Evolutionary conservation across 1,140 invertebrate species (phyloP), one percentile per base, ranked within the genome.

Genomic region (Nasonia vitripennis): DNA sequence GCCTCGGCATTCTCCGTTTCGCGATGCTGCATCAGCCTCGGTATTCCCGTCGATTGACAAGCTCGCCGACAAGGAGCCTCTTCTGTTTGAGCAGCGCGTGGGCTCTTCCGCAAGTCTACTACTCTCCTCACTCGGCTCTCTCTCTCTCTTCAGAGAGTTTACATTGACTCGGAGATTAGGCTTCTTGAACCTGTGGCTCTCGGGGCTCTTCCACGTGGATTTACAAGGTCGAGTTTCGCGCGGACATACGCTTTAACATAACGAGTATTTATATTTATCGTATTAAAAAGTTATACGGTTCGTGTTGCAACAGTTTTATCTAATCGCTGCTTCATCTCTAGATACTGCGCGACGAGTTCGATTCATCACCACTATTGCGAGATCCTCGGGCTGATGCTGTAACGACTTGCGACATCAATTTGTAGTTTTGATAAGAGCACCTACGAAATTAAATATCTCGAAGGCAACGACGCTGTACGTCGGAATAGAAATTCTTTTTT

Each of bases 41-140:
- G 34, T 37, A 10, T 48, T 78, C 27, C 20, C 27, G 1, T 23
- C 75, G 75, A 78, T 78, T 55, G 75, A 78, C 75, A 51, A 78
- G 75, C 75, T n/a, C 75, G 75, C 75, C 75, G 45, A 78, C 75
- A 78, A 78, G 45, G 41, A 12, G 2, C 41, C 45, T 78, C 75
- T 78, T 78, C 7, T 31, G 75, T 51, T 51, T 17, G 75, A 78
- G 75, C 23, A 31, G n/a, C 75, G 75, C 75, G 48, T 78, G 75
- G 75, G 75, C 75, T 78, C 75, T 51, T 51, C 45, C 45, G 75
- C 3, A 10, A 41, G 23, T 34, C 11, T 34, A 11, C 17, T 17
- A 37, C 1, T 62, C 20, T n/a, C 3, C 20, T 62, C 55, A 2
- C 17, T 55, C 48, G 11, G 37, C 41, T 7, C 41, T 45, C 41